These are phyloP conservation scores for Proterorhinus semilunaris DNA, from an alignment of 2,113 vertebrate species.

Conservation along the genomic window DNA sequence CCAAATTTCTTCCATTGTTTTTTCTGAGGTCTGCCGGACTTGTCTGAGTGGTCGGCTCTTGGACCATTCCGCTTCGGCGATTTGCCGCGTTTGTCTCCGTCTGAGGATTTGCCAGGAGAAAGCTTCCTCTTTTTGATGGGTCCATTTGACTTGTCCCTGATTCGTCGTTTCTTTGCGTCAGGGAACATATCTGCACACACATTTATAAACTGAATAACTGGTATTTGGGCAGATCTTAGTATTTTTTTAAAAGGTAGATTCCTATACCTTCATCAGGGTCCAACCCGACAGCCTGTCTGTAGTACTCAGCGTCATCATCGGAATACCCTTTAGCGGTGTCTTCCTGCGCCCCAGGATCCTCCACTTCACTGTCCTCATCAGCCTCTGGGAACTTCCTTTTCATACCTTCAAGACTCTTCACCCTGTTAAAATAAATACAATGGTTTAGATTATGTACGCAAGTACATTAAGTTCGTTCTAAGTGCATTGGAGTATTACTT, in stretches of 20 bases:
- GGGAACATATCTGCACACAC: conserved; percentile 76
- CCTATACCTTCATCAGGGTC: conserved; percentile 86
- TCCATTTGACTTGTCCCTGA: conserved; percentile 19
- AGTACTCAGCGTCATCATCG: conserved; percentile 88
- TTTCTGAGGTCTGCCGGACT: conserved; percentile 12
- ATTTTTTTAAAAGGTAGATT: neutral
- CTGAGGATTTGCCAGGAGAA: neutral
- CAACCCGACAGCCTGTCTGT: conserved; percentile 85
- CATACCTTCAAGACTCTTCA: conserved; percentile 85
- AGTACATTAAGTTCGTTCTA: neutral
- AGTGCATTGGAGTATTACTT: conserved; percentile 62
- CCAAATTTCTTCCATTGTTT: conserved; percentile 44
- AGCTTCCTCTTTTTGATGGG: conserved; percentile 68
- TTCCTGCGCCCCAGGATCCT: conserved; percentile 81
- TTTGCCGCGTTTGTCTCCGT: conserved; percentile 23
- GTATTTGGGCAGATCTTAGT: neutral
- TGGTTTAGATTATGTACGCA: neutral
- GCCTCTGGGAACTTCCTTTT: conserved; percentile 61
- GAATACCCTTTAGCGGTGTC: conserved; percentile 63
- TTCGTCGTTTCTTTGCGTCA: conserved; percentile 54
- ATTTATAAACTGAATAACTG: neutral
- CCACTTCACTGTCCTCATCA: conserved; percentile 79
- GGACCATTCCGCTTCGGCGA: conserved; percentile 25
- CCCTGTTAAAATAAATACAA: conserved; percentile 61
- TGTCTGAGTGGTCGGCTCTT: conserved; percentile 18